Conservation (phyloP, 2,113 vertebrate species). For the Malurus alboscapulatus region DNA sequence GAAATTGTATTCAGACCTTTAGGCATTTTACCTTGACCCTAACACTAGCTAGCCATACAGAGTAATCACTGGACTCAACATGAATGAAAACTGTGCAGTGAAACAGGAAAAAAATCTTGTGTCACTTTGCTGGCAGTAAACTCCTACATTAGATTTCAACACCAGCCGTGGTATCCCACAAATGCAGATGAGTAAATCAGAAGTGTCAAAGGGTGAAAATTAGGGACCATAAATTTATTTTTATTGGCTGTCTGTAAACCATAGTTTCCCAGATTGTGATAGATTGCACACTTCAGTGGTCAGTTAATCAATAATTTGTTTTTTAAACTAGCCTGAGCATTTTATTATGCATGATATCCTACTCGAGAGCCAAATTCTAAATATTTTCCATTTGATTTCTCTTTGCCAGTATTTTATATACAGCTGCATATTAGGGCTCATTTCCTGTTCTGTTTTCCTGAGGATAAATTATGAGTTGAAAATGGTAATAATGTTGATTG, state of each 20-base stretch:
- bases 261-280: neutral
- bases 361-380: neutral
- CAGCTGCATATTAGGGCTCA: constrained; percentile 94
- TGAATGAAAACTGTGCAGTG: neutral
- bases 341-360: neutral
- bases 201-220: neutral
- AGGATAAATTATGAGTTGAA: constrained; percentile 97
- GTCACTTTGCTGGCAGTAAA: neutral
- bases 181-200: neutral
- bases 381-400: neutral
- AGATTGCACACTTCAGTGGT: neutral
- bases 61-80: neutral
- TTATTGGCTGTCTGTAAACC: neutral
- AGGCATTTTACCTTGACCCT: neutral
- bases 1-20: neutral
- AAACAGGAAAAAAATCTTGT: neutral
- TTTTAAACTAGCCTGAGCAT: neutral
- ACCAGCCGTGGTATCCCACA: neutral
- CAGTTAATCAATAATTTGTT: neutral
- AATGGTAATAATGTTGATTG: constrained; percentile 93
- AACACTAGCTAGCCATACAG: neutral
- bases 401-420: constrained; percentile 92
- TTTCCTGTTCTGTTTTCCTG: constrained; percentile 96
- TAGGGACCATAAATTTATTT: neutral
- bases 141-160: neutral